phyloP scores from a whole-genome alignment of 2,113 vertebrate species.

The Phalacrocorax pelagicus region DNA sequence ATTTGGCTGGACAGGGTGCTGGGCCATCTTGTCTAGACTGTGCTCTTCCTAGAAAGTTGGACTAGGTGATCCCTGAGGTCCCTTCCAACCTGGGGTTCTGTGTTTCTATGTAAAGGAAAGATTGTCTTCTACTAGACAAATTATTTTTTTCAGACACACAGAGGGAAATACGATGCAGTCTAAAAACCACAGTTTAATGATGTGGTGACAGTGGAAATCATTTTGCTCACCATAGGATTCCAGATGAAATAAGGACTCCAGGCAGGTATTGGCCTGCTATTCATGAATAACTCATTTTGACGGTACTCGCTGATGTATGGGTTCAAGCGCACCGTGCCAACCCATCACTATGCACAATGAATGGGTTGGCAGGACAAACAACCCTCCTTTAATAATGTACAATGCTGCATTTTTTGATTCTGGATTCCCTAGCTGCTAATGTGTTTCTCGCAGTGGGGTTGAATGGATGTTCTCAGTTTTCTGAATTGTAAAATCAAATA shows the following conservation, averaged over 20 bases:
- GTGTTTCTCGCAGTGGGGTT: neutral
- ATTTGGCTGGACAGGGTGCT: too few relatives aligned
- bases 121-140: neutral
- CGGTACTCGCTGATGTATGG: neutral
- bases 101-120: neutral
- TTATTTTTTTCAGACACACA: neutral
- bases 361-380: neutral
- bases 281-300: conserved; percentile 14
- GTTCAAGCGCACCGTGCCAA: neutral
- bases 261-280: neutral
- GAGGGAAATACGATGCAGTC: neutral
- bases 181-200: neutral
- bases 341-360: neutral
- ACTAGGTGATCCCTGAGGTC: too few relatives aligned
- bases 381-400: neutral
- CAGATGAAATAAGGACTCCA: neutral
- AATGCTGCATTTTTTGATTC: neutral
- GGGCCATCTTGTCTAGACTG: too few relatives aligned
- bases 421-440: neutral
- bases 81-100: too few relatives aligned
- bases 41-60: too few relatives aligned
- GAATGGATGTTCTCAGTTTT: neutral
- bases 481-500: neutral
- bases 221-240: neutral
- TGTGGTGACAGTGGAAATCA: neutral